phyloP scores from a whole-genome alignment of 1,140 invertebrate genomes.

The Rhagoletis pomonella region DNA sequence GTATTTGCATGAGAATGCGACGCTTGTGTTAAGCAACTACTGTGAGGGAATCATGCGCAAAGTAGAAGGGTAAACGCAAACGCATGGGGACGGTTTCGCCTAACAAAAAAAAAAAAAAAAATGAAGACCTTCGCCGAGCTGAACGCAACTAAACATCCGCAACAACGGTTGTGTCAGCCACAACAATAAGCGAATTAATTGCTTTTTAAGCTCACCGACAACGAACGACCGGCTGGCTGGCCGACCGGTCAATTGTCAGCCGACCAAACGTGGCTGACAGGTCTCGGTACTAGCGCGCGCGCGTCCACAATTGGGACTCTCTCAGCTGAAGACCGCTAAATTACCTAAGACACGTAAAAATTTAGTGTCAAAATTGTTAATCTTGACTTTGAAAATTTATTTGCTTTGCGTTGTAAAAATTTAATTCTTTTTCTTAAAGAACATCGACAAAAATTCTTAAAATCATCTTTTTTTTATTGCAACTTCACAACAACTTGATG shows the following conservation, averaged over 20 bases:
- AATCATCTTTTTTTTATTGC: background rate
- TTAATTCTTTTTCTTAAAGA: background rate
- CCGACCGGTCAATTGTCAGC: background rate
- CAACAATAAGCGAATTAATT: constrained; percentile 53
- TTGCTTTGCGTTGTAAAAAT: constrained; percentile 10
- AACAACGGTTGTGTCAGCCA: background rate
- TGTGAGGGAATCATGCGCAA: background rate
- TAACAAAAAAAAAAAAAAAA: background rate
- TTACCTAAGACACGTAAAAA: constrained; percentile 18
- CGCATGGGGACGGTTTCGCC: no score
- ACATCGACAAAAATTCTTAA: background rate
- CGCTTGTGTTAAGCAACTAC: background rate
- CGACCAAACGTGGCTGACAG: background rate
- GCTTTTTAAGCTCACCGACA: constrained; percentile 51
- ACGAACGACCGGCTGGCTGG: background rate
- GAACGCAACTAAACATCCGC: background rate
- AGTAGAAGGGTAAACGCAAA: background rate
- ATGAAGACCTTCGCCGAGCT: background rate
- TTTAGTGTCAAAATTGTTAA: constrained; percentile 53
- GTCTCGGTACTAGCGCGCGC: background rate
- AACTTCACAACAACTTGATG: constrained; percentile 20
- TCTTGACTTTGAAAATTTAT: constrained; percentile 40
- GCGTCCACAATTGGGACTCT: background rate
- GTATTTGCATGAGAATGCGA: background rate
- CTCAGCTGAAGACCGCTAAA: background rate